Percentiles rank a stretch among this genome's conserved stretches.
phyloP scores from a whole-genome alignment of 2,888 invertebrate species.

The Cabera pusaria region DNA sequence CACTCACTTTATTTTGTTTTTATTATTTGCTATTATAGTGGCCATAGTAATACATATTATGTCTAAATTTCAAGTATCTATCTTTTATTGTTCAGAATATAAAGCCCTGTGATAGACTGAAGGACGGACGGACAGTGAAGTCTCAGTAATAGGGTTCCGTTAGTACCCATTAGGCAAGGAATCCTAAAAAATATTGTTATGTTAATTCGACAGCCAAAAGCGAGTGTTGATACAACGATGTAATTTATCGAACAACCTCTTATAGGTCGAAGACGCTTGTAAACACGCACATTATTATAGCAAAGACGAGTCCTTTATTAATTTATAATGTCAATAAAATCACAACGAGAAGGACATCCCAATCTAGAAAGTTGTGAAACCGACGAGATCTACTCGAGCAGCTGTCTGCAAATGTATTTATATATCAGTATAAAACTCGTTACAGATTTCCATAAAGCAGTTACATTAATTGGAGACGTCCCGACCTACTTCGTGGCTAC shows the following conservation, averaged over 20 bases:
- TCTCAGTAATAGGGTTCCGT: no score
- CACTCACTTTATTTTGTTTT: no score
- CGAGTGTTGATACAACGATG: background rate
- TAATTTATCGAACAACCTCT: slow-evolving; percentile 11
- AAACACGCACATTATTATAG: slow-evolving; percentile 13
- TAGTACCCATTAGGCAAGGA: no score
- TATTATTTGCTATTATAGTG: no score
- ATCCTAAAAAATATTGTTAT: no score
- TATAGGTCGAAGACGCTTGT: slow-evolving; percentile 13
- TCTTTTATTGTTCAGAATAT: no score
- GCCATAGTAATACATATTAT: no score
- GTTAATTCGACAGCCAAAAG: background rate
- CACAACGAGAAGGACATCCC: slow-evolving; percentile 29
- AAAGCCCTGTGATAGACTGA: no score
- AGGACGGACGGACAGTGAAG: no score
- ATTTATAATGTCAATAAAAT: slow-evolving; percentile 28
- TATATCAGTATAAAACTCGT: slow-evolving; percentile 22
- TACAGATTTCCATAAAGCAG: slow-evolving; percentile 52
- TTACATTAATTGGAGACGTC: slow-evolving; percentile 57
- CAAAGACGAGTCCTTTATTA: slow-evolving; percentile 12
- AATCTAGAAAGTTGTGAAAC: slow-evolving; percentile 14
- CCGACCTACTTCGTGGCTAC: slow-evolving; percentile 52
- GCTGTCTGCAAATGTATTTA: slow-evolving; percentile 21
- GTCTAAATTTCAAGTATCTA: no score
- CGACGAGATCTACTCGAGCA: slow-evolving; percentile 8